A percentile compares a stretch with the other conserved stretches of the same genome.
Evolutionary conservation across 2,888 invertebrate genomes (phyloP).

Genomic region (Tetranychus piercei): DNA sequence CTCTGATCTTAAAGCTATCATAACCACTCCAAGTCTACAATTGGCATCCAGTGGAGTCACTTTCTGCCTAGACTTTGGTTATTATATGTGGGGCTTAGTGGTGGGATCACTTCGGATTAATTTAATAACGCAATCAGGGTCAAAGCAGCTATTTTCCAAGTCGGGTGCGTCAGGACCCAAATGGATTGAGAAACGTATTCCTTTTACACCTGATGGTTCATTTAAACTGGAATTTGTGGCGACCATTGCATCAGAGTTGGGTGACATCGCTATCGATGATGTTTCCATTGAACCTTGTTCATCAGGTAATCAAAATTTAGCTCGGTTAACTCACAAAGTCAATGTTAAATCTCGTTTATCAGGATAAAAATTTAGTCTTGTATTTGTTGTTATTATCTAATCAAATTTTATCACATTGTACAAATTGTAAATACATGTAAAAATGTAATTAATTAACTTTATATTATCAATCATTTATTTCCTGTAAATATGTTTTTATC

Average conservation of each 20-base stretch:
- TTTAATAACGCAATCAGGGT: neutral
- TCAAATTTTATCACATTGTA: too few relatives aligned
- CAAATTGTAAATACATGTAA: too few relatives aligned
- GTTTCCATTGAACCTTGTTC: neutral
- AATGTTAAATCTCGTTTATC: too few relatives aligned
- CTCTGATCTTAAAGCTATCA: neutral
- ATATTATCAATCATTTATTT: too few relatives aligned
- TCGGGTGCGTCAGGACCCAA: neutral
- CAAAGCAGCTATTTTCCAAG: neutral
- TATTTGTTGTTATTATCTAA: too few relatives aligned
- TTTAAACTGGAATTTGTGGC: neutral
- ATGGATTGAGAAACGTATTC: neutral
- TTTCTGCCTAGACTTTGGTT: conserved; percentile 9
- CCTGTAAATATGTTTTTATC: too few relatives aligned
- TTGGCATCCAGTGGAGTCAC: neutral
- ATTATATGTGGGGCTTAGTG: conserved; percentile 16
- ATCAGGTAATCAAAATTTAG: neutral
- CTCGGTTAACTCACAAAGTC: too few relatives aligned
- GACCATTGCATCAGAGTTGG: neutral
- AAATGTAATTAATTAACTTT: too few relatives aligned
- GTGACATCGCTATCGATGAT: neutral
- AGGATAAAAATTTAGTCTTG: too few relatives aligned
- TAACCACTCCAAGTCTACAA: neutral
- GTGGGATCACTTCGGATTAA: conserved; percentile 5
- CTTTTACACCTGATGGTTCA: neutral